phyloP scores from a whole-genome alignment of 2,888 invertebrate genomes.

The Melanostoma mellinum region DNA sequence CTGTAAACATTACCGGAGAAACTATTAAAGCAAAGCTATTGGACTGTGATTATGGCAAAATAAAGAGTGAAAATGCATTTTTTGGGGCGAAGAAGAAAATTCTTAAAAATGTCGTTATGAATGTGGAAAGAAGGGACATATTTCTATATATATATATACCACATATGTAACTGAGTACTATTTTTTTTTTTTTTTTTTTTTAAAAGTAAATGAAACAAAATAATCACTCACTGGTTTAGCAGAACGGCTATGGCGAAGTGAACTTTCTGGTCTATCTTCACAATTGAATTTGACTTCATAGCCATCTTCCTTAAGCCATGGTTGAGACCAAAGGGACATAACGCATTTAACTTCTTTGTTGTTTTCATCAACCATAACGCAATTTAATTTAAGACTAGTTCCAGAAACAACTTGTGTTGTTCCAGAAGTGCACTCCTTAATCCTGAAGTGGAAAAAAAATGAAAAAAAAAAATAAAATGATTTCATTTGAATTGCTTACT shows the following conservation, averaged over 20 bases:
- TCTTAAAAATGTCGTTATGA: too few species aligned
- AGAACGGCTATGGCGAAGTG: slow-evolving; percentile 79
- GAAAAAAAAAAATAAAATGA: background rate
- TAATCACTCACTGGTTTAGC: too few species aligned
- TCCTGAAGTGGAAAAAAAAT: slow-evolving; percentile 70
- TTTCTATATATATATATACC: too few species aligned
- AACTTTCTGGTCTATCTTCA: slow-evolving; percentile 76
- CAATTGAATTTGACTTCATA: slow-evolving; percentile 82
- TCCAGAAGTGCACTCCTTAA: slow-evolving; percentile 80
- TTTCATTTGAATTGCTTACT: slow-evolving; percentile 72
- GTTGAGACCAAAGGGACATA: slow-evolving; percentile 83
- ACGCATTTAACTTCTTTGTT: slow-evolving; percentile 77
- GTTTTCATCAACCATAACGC: slow-evolving; percentile 83
- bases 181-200: too few species aligned
- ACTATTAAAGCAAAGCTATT: too few species aligned
- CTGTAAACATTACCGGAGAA: too few species aligned
- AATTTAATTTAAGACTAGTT: slow-evolving; percentile 83
- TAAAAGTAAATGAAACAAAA: too few species aligned
- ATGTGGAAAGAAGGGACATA: too few species aligned
- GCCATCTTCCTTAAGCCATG: slow-evolving; percentile 82
- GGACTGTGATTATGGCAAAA: too few species aligned
- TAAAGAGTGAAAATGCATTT: too few species aligned
- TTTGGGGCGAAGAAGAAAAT: too few species aligned
- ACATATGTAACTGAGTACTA: too few species aligned
- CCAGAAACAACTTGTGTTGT: slow-evolving; percentile 84